Percentiles rank a stretch among this genome's conserved stretches.
phyloP scores from a whole-genome alignment of 1,140 invertebrate species.

The Lepidurus apus region DNA sequence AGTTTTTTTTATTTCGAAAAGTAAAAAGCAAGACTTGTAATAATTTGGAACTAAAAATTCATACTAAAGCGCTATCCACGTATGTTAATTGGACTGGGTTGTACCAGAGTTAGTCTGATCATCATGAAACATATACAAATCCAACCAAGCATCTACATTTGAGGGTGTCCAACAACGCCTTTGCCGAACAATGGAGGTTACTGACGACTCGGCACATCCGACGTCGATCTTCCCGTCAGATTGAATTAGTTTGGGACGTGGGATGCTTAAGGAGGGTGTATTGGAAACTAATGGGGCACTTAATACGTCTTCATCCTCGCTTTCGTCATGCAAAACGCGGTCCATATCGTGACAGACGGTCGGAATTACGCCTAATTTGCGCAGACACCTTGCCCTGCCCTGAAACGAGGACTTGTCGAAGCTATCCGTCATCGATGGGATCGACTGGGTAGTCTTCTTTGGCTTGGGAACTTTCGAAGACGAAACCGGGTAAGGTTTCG shows the following conservation, averaged over 20 bases:
- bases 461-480: background rate
- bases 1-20: too few relatives aligned
- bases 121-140: background rate
- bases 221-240: background rate
- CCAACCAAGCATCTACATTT: background rate
- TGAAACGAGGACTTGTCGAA: conserved; percentile 3
- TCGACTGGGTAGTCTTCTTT: background rate
- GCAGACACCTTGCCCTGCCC: background rate
- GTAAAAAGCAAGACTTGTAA: too few relatives aligned
- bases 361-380: background rate
- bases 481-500: background rate
- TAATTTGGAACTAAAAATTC: too few relatives aligned
- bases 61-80: too few relatives aligned
- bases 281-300: background rate
- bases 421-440: background rate
- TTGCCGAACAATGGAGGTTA: background rate
- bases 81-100: background rate
- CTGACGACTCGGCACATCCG: background rate
- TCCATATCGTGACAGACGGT: background rate
- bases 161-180: background rate
- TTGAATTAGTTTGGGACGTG: background rate
- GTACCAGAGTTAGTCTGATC: background rate
- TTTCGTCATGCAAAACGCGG: background rate
- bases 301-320: background rate
- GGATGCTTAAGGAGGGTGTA: background rate